Evolutionary conservation across 2,797 vertebrate genomes (phyloP), one percentile per base, ranked within the genome.

Genomic region (Ctenopoma kingsleyae): DNA sequence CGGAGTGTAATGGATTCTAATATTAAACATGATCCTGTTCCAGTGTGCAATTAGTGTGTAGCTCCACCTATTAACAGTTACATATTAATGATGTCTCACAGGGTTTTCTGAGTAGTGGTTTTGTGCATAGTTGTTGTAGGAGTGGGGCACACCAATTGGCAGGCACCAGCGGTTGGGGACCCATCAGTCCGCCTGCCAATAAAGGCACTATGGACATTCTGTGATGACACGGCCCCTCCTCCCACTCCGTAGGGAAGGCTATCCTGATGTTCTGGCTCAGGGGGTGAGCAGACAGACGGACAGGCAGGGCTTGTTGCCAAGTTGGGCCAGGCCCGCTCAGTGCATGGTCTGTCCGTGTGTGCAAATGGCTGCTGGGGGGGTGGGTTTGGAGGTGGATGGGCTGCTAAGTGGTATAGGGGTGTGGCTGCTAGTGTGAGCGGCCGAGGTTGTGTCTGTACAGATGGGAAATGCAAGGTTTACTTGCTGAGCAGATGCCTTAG

Each of bases 51-150:
- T 92, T 94, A 94, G 90, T 82, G 79, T 41, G 55, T 78, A 65
- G 90, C 89, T 80, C 79, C 86, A 88, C 91, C 84, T 92, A 93
- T 94, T 95, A 94, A 92, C 85, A 80, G 77, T 73, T 85, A 63
- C 84, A 86, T 91, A 93, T 88, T 87, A 90, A 91, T 79, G 77
- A 68, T 32, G 51, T 89, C 79, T 89, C 83, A 50, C 50, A 56
- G 46, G 84, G 77, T 85, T 87, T 78, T 43, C 61, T 59, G 53
- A 41, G 17, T 84, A 30, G 40, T 76, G 80, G 76, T 63, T 58
- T 56, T 40, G 66, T 77, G 67, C 51, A 50, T 47, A 41, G 50
- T 63, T 48, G 46, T 73, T 72, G 78, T 46, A 25, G 47, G 32
- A 74, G 20, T 54, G 64, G 81, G 67, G 30, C 71, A 69, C 58